Base-by-base conservation (phyloP, 2,888 invertebrate genomes). In the Drosophila nr. fundita region DNA sequence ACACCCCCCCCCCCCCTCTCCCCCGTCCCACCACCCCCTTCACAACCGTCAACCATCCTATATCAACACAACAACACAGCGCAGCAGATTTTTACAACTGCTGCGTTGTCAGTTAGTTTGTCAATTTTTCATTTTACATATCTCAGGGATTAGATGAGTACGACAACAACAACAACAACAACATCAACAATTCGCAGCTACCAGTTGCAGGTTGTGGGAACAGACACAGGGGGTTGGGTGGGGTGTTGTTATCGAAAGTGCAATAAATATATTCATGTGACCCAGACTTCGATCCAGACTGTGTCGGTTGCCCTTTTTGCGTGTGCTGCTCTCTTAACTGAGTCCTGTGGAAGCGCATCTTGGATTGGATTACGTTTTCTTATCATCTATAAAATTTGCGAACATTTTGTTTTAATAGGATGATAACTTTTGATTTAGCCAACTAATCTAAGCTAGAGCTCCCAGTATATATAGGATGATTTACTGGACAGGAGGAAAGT, bases 51-150 rank as follows among this genome's bases (percentile, higher is more conserved):
- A 53, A 34, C 42, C 24, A 53, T 53, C 38, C 45, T 34, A 45
- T 38, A 38, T 29, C 50, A 50, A 45, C 49, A 45, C 34, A 8
- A 27, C 53, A 30, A n/a, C 38, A 50, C 34, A 32, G 21, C 55
- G 42, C 30, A 40, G 66, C 55, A 70, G 54, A 84, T 72, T 82
- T 78, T 73, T 70, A 73, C 82, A 87, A 87, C 82, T 87, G 79
- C 85, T 78, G 77, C 76, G 76, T 79, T 77, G 77, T 77, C 80
- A 80, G 80, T 68, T 78, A 77, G 68, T 79, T 76, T 79, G 82
- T 78, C 78, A 81, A 82, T 87, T 86, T 81, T 79, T 87, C 77
- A 82, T 82, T 83, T 78, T 82, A 76, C 80, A 85, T 86, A 89
- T 89, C 89, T 85, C 76, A 78, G 54, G 76, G 86, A 71, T 87